phyloP scores from a whole-genome alignment of 2,113 vertebrate genomes.

The Oryctolagus cuniculus region DNA sequence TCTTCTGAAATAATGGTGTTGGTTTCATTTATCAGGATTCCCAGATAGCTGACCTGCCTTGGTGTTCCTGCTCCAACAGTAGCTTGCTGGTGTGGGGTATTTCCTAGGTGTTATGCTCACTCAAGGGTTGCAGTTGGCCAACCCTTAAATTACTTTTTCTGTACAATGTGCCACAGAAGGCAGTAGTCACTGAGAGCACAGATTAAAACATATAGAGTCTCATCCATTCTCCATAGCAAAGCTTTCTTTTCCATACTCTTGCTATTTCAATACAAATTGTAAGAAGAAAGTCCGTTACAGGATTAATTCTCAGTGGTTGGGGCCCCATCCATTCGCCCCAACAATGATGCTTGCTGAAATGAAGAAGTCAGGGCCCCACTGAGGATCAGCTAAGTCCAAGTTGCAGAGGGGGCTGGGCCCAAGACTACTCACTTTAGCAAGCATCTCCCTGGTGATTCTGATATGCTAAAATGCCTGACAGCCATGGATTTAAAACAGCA shows the following conservation, averaged over 20 bases:
- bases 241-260: background rate
- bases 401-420: background rate
- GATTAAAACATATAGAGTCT: conserved; percentile 27
- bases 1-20: conserved; percentile 79
- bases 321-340: background rate
- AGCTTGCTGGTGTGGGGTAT: conserved; percentile 55
- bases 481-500: background rate
- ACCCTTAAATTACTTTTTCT: conserved; percentile 75
- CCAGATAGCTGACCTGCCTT: conserved; percentile 78
- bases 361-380: background rate
- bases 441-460: background rate
- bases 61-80: conserved; percentile 63
- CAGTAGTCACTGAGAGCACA: conserved; percentile 35
- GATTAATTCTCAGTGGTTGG: conserved; percentile 25
- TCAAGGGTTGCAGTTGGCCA: conserved; percentile 63
- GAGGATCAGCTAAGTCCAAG: background rate
- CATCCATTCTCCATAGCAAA: background rate
- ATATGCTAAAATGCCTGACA: background rate
- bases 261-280: background rate
- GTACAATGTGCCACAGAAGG: conserved; percentile 55
- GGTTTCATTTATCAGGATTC: conserved; percentile 79
- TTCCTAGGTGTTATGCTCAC: conserved; percentile 72
- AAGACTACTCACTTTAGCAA: conserved; percentile 21
- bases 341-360: background rate
- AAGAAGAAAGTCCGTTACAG: conserved; percentile 21